Percentiles rank a stretch among this genome's conserved stretches.
phyloP scores from a whole-genome alignment of 1,140 invertebrate genomes.

The Sminthurides bifidus region DNA sequence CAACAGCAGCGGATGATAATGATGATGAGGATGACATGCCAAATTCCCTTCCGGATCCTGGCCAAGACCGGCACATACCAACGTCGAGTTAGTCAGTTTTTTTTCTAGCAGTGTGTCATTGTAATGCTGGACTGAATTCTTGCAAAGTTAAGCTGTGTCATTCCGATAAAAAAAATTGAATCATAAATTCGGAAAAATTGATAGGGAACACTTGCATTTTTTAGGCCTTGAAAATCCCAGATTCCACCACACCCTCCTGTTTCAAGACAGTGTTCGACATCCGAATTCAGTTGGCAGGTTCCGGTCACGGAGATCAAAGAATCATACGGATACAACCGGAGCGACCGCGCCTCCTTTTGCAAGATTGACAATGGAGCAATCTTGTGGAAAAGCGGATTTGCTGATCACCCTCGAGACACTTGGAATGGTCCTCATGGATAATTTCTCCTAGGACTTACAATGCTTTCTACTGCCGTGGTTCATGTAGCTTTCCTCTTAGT shows the following conservation, averaged over 20 bases:
- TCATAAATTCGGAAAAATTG: background rate
- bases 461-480: constrained; percentile 52
- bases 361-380: background rate
- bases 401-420: constrained; percentile 40
- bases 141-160: background rate
- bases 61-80: background rate
- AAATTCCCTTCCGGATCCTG: constrained; percentile 17
- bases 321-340: constrained; percentile 24
- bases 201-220: background rate
- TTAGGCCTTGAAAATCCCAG: constrained; percentile 29
- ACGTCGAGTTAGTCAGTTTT: background rate
- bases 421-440: constrained; percentile 50
- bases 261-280: constrained; percentile 29
- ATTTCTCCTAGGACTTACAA: constrained; percentile 53
- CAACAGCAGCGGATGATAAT: background rate
- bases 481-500: constrained; percentile 45
- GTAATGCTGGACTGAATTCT: background rate
- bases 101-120: too few species aligned
- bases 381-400: constrained; percentile 32
- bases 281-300: constrained; percentile 30
- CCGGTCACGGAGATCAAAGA: constrained; percentile 29
- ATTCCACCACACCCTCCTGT: constrained; percentile 30
- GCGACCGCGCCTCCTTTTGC: background rate
- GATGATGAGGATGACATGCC: constrained; percentile 7
- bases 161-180: background rate